Conservation (phyloP, 2,797 vertebrate genomes). For the Urocyon cinereoargenteus region DNA sequence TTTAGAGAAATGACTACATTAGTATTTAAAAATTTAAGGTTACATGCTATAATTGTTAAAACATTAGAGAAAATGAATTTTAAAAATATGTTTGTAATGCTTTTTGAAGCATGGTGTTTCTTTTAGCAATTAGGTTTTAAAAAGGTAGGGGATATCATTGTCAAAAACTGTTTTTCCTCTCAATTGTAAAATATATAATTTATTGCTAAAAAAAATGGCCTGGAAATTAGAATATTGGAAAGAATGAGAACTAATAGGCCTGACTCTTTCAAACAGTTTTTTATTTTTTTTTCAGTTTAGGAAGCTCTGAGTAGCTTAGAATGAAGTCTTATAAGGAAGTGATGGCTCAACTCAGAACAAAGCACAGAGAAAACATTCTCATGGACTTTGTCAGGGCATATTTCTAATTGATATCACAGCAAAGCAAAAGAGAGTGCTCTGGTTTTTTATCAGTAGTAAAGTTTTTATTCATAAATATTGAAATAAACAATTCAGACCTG, state of each 20-base stretch:
- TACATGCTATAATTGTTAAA: background rate
- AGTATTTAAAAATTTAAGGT: background rate
- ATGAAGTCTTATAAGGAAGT: background rate
- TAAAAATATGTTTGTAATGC: background rate
- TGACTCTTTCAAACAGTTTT: background rate
- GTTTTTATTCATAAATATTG: background rate
- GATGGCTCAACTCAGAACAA: background rate
- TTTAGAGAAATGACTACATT: background rate
- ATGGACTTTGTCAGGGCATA: background rate
- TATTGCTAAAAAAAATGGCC: background rate
- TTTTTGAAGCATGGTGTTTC: background rate
- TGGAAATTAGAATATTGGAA: background rate
- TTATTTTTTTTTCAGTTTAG: background rate
- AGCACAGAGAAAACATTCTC: background rate
- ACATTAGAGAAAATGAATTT: background rate
- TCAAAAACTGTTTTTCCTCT: background rate
- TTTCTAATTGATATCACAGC: background rate
- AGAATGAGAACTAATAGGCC: background rate
- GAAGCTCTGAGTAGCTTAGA: background rate
- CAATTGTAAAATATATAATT: background rate
- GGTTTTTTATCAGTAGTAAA: background rate
- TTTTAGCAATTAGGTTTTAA: background rate
- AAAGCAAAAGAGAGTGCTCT: background rate
- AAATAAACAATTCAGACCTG: background rate
- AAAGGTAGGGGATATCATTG: background rate